These are phyloP conservation scores for Autographa pulchrina DNA, from an alignment of 2,888 invertebrate species.

Conservation along the genomic window DNA sequence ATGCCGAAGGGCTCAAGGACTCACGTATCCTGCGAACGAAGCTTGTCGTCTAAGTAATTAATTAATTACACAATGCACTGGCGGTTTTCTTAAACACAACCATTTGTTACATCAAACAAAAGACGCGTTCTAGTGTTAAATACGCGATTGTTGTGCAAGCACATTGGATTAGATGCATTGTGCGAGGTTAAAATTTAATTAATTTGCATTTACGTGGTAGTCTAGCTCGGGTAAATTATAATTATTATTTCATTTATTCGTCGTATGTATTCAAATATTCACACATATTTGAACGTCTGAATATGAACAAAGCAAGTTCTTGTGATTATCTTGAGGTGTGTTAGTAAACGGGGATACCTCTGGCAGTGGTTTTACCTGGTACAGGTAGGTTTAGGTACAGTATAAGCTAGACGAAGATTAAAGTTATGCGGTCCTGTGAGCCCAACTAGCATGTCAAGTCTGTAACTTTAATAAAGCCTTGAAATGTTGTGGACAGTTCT, in stretches of 20 bases:
- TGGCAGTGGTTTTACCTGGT: conserved; percentile 30
- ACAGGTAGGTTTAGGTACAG: too few relatives aligned
- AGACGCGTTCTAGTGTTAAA: conserved; percentile 63
- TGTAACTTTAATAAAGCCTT: conserved; percentile 61
- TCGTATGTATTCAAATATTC: conserved; percentile 24
- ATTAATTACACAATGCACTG: conserved; percentile 56
- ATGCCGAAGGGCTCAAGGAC: conserved; percentile 72
- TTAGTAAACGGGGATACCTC: background rate
- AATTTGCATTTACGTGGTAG: conserved; percentile 68
- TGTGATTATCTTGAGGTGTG: background rate
- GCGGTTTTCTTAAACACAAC: conserved; percentile 45
- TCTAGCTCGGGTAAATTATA: conserved; percentile 54
- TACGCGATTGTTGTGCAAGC: conserved; percentile 67
- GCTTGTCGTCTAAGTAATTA: conserved; percentile 56
- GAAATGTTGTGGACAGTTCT: conserved; percentile 67
- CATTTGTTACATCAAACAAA: conserved; percentile 64
- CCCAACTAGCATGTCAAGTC: conserved; percentile 54
- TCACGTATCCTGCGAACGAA: conserved; percentile 55
- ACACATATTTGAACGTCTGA: conserved; percentile 18
- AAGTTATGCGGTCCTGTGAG: conserved; percentile 56
- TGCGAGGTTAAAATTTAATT: conserved; percentile 69
- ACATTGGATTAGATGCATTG: conserved; percentile 63
- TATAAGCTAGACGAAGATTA: conserved; percentile 42
- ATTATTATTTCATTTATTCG: conserved; percentile 43
- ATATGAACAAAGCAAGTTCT: background rate